A percentile compares a stretch with the other conserved stretches of the same genome.
Conservation (phyloP, 2,113 vertebrate genomes). For the Pantherophis guttatus region DNA sequence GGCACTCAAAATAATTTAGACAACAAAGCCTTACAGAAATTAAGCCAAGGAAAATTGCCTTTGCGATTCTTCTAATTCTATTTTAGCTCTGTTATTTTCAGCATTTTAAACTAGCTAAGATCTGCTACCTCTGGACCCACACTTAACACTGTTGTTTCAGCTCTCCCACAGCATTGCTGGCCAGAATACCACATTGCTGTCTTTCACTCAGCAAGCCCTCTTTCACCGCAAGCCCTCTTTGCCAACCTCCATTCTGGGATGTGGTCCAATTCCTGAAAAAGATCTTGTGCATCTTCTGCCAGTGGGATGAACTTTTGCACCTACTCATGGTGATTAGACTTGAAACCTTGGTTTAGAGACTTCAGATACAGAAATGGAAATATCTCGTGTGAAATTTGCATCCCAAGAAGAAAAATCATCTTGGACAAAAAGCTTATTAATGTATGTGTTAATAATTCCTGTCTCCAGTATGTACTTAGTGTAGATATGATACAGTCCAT, state of each 20-base stretch:
- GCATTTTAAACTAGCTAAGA: neutral
- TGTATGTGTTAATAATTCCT: neutral
- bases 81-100: neutral
- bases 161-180: neutral
- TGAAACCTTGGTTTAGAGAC: neutral
- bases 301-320: neutral
- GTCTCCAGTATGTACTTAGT: neutral
- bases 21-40: neutral
- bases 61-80: neutral
- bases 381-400: neutral
- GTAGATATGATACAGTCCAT: neutral
- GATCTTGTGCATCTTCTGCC: neutral
- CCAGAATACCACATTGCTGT: neutral
- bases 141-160: neutral
- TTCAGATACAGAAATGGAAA: conserved; percentile 22
- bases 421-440: conserved; percentile 18
- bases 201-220: neutral
- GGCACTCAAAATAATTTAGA: neutral
- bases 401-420: neutral
- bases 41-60: neutral
- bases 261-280: neutral
- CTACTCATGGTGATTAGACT: neutral
- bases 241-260: conserved; percentile 6
- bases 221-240: neutral
- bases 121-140: neutral